Evolutionary conservation across 2,888 invertebrate species (phyloP), one percentile per base, ranked within the genome.

Genomic region (Tromatobia lineatoria): DNA sequence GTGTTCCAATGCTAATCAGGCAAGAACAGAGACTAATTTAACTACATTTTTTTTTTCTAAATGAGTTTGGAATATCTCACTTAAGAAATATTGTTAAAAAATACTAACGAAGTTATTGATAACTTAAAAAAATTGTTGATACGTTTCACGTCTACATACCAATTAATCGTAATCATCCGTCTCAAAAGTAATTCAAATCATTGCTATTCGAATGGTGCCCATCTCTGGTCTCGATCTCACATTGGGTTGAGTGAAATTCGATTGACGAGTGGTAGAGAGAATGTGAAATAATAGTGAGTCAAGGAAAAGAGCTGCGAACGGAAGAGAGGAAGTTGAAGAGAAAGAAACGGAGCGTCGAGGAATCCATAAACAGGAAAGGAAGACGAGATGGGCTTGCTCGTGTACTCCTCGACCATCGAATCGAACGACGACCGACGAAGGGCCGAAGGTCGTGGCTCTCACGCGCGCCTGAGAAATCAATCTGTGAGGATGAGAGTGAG

Each of bases 331-430:
- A 64, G 20, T 54, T 13, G 15, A 11, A 73, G 45, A 42, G 38
- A 69, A 54, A 54, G n/a, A 57, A 54, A 52, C 10, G 6, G 38
- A 77, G 29, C 23, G 45, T 61, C n/a, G 8, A 79, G 38, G 52
- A 70, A 79, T 52, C 18, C 29, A 45, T 50, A 15, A 61, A 23
- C 34, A 20, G 8, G 25, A 29, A 50, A 79, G 47, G 66, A 76
- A 69, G 45, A 42, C 38, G 54, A 76, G 75, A 67, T 74, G 54
- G 75, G 70, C 61, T 77, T 59, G 77, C 69, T 57, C 75, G 83
- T 47, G 70, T 42, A 29, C 82, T 82, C 82, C 81, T 82, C 82
- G 85, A 80, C 83, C 83, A 84, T 81, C 70, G 70, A 70, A 75
- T 71, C 61, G 61, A 81, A 61, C 71, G 80, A 82, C 76, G 59